Base-by-base conservation (phyloP, 2,797 vertebrate species). In the Protosalanx chinensis region DNA sequence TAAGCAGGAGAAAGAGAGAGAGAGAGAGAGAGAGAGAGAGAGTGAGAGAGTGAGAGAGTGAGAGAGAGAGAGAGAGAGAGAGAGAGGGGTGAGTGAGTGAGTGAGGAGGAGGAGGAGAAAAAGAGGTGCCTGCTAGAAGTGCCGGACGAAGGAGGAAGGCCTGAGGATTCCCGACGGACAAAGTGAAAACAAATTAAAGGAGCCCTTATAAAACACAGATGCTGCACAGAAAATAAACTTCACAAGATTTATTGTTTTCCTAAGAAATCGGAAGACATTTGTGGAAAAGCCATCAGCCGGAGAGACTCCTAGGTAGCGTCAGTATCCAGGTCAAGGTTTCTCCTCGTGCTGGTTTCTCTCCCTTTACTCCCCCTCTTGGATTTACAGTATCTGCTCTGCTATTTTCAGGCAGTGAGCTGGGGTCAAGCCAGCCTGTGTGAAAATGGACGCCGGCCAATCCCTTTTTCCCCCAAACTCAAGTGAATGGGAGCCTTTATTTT, bases 101-200 rank as follows among this genome's bases (percentile, higher is more conserved):
- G n/a, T n/a, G n/a, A n/a, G n/a, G n/a, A n/a, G n/a, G n/a, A n/a
- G n/a, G 51, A 60, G 7, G 64, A 8, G 72, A 67, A 76, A 58
- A 64, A 66, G 75, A 69, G 74, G 68, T 82, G 78, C 84, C 91
- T 87, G 88, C 81, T 91, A 88, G 88, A 91, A 91, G 88, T 56
- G 89, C 91, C 87, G 91, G 92, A 94, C 93, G 10, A 10, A 93
- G 92, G 91, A 92, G 70, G 71, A 71, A 76, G 73, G 7, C 63
- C 76, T 7, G 37, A 81, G 92, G 92, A 94, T 95, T 95, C 95
- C 95, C 94, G 86, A 81, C 86, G 95, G 96, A 94, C 92, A 83
- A 90, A 95, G 94, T 86, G 90, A 96, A 96, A 97, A 96, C 95
- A 97, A 97, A 97, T 96, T 94, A 95, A 96, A 95, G 92, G 94